phyloP scores from a whole-genome alignment of 1,140 invertebrate species.

The Hirudo medicinalis region DNA sequence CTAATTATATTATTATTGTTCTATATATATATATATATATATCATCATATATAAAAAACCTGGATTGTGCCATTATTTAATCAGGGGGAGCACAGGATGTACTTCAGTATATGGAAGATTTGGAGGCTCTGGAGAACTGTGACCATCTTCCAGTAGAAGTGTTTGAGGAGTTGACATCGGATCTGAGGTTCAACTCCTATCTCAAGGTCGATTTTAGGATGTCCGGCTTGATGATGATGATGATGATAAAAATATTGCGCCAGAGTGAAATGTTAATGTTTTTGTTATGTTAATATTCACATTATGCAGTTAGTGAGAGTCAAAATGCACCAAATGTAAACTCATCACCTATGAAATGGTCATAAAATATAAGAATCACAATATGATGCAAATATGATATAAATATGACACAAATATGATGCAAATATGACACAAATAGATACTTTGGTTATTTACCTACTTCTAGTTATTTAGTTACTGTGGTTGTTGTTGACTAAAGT shows the following conservation, averaged over 20 bases:
- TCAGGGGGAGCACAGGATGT: neutral
- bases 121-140: constrained; percentile 1
- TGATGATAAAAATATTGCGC: neutral
- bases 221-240: neutral
- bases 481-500: too few relatives aligned
- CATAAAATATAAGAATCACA: too few relatives aligned
- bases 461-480: too few relatives aligned
- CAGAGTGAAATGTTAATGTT: neutral
- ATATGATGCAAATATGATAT: too few relatives aligned
- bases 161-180: neutral
- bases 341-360: too few relatives aligned
- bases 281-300: neutral
- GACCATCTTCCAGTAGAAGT: neutral
- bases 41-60: too few relatives aligned
- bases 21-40: too few relatives aligned
- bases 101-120: neutral
- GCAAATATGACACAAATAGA: too few relatives aligned
- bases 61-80: neutral
- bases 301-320: neutral
- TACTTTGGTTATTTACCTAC: too few relatives aligned
- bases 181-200: neutral
- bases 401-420: too few relatives aligned
- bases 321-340: too few relatives aligned
- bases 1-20: too few relatives aligned
- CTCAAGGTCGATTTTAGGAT: neutral